Evolutionary conservation across 2,113 vertebrate genomes (phyloP), one percentile per base, ranked within the genome.

Genomic region (Gracilinanus agilis): DNA sequence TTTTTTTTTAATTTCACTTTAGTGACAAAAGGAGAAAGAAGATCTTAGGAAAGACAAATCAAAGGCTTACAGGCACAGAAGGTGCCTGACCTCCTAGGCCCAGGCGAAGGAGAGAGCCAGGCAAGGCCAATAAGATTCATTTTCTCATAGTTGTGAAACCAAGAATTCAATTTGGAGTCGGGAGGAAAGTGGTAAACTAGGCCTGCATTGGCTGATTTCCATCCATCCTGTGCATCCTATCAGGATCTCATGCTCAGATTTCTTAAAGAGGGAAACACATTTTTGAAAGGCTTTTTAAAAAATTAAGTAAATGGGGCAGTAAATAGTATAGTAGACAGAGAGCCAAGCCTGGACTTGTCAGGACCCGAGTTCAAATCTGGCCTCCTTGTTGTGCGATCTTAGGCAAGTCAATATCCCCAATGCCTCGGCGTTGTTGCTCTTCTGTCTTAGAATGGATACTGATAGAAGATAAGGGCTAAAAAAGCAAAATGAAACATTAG

Each of bases 11-110:
- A 40, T 6, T 25, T 53, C 49, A 25, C 44, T 96, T 92, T 89
- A 95, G 88, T 93, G 10, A 4, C 2, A 23, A 23, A 54, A 44
- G 44, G 49, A 29, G 93, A 88, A 40, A 55, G 88, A 96, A 25
- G 23, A 94, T 89, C 19, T 95, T 9, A 58, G 29, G 44, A 95
- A 44, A 90, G 92, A 27, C 29, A 93, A 56, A 96, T 88, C 29
- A n/a, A 10, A 24, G 91, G 3, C n/a, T 29, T 88, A 9, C 24
- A 27, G 67, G 6, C 67, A 29, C 0, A 56, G 11, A 24, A 61
- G 34, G 67, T 75, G 34, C 2, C 34, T 75, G 67, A 75, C 40
- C 5, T n/a, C n/a, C n/a, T n/a, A n/a, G n/a, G 21, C 67, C 67
- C 24, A 7, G 34, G 34, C 29, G 34, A 34, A 25, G 5, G 24